phyloP scores from a whole-genome alignment of 2,888 invertebrate species.

The Ormyrus pomaceus region DNA sequence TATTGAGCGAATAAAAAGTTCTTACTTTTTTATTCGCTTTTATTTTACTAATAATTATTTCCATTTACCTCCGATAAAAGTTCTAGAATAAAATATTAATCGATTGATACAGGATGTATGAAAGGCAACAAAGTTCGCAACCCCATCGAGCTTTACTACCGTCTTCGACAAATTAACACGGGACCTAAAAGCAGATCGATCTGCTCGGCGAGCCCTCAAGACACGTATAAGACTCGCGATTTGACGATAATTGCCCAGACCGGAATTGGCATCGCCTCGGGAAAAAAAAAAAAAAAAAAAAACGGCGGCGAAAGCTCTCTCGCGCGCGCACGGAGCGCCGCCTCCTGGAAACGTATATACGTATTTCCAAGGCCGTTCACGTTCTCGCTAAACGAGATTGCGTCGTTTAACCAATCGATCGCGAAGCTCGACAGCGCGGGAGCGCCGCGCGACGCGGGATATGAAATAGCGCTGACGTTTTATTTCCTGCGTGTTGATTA shows the following conservation, averaged over 20 bases:
- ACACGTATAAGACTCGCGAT: conserved; percentile 31
- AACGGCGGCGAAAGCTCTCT: too few relatives aligned
- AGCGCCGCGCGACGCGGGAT: neutral
- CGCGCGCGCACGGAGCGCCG: neutral
- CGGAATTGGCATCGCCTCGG: conserved; percentile 36
- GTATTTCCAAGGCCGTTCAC: conserved; percentile 54
- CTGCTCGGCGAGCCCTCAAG: neutral
- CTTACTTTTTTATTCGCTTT: too few relatives aligned
- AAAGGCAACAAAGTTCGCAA: too few relatives aligned
- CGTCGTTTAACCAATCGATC: conserved; percentile 56
- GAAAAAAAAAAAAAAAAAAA: too few relatives aligned
- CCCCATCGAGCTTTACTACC: too few relatives aligned
- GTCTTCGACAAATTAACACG: conserved; percentile 7
- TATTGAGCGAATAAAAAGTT: too few relatives aligned
- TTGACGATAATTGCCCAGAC: conserved; percentile 51
- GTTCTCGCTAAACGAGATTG: conserved; percentile 55
- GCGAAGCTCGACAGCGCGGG: conserved; percentile 4
- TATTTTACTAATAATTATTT: too few relatives aligned
- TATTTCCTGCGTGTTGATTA: conserved; percentile 54
- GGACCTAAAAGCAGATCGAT: conserved; percentile 16
- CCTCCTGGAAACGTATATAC: conserved; percentile 3
- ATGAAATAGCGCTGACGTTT: conserved; percentile 56
- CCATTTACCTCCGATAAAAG: too few relatives aligned
- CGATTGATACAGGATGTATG: too few relatives aligned
- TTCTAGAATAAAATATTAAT: too few relatives aligned